These are phyloP conservation scores for Sternarchorhynchus goeldii DNA, from an alignment of 2,797 vertebrate species.

Conservation along the genomic window DNA sequence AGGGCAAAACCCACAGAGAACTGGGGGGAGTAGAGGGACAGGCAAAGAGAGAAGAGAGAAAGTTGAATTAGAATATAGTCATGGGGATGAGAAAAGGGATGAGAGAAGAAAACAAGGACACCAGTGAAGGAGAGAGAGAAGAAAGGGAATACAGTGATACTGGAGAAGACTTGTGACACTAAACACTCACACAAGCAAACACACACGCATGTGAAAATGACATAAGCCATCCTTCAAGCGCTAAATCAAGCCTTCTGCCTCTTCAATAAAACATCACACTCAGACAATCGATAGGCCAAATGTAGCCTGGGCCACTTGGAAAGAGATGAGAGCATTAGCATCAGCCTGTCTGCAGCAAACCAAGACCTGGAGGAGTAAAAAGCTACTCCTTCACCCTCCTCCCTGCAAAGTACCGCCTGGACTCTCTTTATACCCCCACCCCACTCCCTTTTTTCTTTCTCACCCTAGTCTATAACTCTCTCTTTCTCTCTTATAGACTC, in stretches of 20 bases:
- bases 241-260: not conserved
- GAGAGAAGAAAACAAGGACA: constrained; percentile 10
- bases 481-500: not conserved
- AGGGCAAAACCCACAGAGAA: constrained; percentile 36
- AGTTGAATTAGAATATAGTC: constrained; percentile 1
- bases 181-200: not conserved
- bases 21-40: not conserved
- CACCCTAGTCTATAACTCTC: not conserved
- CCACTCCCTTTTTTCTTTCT: too few species aligned
- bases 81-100: not conserved
- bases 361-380: too few species aligned
- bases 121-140: not conserved
- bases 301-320: too few species aligned
- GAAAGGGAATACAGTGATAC: constrained; percentile 8
- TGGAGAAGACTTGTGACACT: not conserved
- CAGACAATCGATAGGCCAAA: constrained; percentile 30
- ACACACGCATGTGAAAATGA: not conserved
- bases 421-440: too few species aligned
- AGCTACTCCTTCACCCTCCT: too few species aligned
- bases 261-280: constrained; percentile 31
- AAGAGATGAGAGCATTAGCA: too few species aligned
- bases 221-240: too few species aligned
- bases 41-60: constrained; percentile 9
- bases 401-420: too few species aligned
- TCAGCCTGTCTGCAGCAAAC: too few species aligned